A percentile compares a stretch with the other conserved stretches of the same genome.
Conservation (phyloP, 2,113 vertebrate genomes). For the Chaetodon auriga region DNA sequence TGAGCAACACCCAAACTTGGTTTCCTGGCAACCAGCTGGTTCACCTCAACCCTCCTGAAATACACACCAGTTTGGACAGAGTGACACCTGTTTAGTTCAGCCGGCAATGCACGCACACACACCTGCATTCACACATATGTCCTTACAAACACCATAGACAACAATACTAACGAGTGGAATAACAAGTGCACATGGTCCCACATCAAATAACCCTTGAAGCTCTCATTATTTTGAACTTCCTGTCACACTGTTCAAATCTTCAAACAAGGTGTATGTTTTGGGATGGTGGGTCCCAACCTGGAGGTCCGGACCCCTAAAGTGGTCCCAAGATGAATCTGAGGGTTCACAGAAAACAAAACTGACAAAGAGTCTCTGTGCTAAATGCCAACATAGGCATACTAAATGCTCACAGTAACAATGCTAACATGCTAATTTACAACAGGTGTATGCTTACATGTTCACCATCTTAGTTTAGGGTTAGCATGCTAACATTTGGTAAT, state of each 20-base stretch:
- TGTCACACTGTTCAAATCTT: background rate
- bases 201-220: background rate
- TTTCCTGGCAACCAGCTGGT: slow-evolving; percentile 72
- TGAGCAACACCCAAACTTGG: slow-evolving; percentile 67
- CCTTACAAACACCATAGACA: background rate
- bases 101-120: slow-evolving; percentile 4
- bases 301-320: background rate
- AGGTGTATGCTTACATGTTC: background rate
- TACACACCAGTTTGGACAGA: slow-evolving; percentile 65
- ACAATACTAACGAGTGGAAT: background rate
- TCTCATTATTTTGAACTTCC: background rate
- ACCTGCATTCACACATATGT: background rate
- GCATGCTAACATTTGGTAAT: too few relatives aligned
- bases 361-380: too few relatives aligned
- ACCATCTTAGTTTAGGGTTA: background rate
- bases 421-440: background rate
- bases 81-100: slow-evolving; percentile 59
- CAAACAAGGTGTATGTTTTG: background rate
- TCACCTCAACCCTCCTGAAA: slow-evolving; percentile 70
- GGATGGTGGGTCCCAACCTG: background rate
- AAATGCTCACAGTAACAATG: background rate
- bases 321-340: background rate
- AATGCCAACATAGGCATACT: background rate
- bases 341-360: background rate
- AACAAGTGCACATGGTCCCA: background rate